phyloP scores from a whole-genome alignment of 2,797 vertebrate genomes.

The Dermochelys coriacea region DNA sequence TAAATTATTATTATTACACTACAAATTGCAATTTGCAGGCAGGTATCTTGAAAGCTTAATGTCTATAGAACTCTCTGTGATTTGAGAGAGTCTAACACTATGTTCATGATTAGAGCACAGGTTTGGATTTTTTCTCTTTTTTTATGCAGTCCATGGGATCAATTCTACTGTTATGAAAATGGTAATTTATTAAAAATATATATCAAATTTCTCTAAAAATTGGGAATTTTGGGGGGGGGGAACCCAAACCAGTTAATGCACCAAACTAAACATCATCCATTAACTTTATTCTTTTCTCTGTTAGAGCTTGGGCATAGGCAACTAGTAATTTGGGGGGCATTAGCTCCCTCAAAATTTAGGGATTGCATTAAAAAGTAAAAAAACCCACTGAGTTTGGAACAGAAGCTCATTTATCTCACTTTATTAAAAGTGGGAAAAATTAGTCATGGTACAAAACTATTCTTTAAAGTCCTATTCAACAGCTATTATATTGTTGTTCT shows the following conservation, averaged over 20 bases:
- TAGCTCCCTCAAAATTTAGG: conserved; percentile 14
- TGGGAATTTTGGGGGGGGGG: background rate
- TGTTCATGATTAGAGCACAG: background rate
- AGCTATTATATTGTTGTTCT: background rate
- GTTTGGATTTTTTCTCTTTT: background rate
- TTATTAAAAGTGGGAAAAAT: background rate
- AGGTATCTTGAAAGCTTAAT: background rate
- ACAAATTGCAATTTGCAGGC: background rate
- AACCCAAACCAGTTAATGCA: conserved; percentile 25
- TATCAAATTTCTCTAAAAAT: conserved; percentile 16
- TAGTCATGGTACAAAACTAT: background rate
- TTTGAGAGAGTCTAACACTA: background rate
- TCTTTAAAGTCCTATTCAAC: background rate
- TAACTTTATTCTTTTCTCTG: conserved; percentile 32
- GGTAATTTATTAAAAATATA: background rate
- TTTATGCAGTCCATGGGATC: background rate
- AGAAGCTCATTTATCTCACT: background rate
- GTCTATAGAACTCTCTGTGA: background rate
- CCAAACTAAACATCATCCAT: background rate
- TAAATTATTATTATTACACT: fast-evolving
- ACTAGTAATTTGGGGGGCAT: conserved; percentile 39
- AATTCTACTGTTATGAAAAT: background rate
- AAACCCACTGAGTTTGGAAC: background rate
- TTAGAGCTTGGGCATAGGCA: conserved; percentile 30
- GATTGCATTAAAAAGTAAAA: background rate